Evolutionary conservation across 2,797 vertebrate genomes (phyloP), one percentile per base, ranked within the genome.

Genomic region (Austrolebias charrua): DNA sequence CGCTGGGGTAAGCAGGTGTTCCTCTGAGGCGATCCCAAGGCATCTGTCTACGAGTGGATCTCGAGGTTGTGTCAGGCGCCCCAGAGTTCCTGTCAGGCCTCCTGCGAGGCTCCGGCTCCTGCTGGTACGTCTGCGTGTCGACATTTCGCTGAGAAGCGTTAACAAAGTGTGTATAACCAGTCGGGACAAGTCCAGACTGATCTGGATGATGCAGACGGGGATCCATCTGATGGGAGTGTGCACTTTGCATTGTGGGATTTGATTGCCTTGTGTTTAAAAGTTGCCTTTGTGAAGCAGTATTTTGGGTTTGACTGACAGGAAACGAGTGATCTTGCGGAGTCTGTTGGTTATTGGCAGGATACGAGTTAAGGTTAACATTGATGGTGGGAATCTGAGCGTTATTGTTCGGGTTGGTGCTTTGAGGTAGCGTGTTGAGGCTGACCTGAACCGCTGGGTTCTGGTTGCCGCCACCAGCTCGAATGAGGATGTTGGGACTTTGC

Each of bases 331-430:
- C 78, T 18, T 69, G 79, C 64, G 75, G 80, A 24, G 62, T 9
- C 48, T 74, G 85, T 18, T 82, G 78, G 29, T 64, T 69, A 4
- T 54, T 55, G 55, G 33, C 35, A 3, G 90, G 60, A 62, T 76
- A 91, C 1, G 92, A 81, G 64, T 87, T 91, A 0, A 93, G 82
- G 71, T 90, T 93, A 53, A 94, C 84, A 14, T 93, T 85, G 62
- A 94, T 88, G 5, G 86, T 80, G n/a, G 91, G 90, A 48, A 90
- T 74, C 43, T 81, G 91, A 7, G 79, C 61, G 6, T 62, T 65
- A 48, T 42, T 71, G 66, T 69, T 88, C 13, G 66, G 69, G 43
- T 84, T 83, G 35, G 61, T 58, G 0, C 29, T 60, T n/a, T 61
- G 76, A 2, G 87, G 86, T 66, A 79, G 56, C 0, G 90, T 52